Evolutionary conservation across 2,888 invertebrate genomes (phyloP).

Genomic region (Paralinhomoeus sp.): DNA sequence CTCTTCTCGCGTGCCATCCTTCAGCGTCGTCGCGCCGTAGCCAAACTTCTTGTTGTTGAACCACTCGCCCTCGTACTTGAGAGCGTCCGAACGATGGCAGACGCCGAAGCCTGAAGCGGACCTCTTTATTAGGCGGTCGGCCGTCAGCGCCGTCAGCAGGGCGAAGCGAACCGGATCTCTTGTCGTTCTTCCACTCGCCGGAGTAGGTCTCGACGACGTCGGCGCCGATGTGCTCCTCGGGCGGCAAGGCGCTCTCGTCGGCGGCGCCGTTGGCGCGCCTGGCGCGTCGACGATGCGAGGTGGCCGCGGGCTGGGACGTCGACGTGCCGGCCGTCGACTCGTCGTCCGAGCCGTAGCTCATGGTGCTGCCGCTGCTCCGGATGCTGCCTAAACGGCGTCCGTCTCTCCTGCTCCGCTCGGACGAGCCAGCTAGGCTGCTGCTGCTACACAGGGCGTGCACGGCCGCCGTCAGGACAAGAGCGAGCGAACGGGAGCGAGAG

Average conservation of each 20-base stretch:
- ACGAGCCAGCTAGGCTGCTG: no score
- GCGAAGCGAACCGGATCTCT: slow-evolving; percentile 44
- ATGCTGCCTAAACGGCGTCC: slow-evolving; percentile 2
- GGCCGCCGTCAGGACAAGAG: no score
- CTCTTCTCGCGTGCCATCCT: slow-evolving; percentile 69
- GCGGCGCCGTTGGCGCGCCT: slow-evolving; percentile 7
- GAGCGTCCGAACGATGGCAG: slow-evolving; percentile 86
- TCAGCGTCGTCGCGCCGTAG: slow-evolving; percentile 90
- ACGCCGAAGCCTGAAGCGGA: slow-evolving; percentile 52
- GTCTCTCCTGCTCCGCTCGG: no score
- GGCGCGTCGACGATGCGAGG: not conserved
- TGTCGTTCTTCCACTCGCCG: slow-evolving; percentile 99
- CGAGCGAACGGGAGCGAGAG: no score
- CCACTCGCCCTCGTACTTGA: slow-evolving; percentile 93
- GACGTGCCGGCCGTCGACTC: slow-evolving; percentile 9
- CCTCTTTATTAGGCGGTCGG: no score
- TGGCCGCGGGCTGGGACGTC: no score
- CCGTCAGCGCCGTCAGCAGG: no score
- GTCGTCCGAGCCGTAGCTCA: slow-evolving; percentile 21
- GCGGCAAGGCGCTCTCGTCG: slow-evolving; percentile 22
- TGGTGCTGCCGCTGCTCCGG: slow-evolving; percentile 9
- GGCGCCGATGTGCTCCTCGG: slow-evolving; percentile 57
- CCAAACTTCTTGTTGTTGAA: slow-evolving; percentile 96
- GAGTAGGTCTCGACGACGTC: slow-evolving; percentile 89
- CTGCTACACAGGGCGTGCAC: no score